Evolutionary conservation across 2,888 invertebrate species (phyloP).

Genomic region (Agapostemon virescens): DNA sequence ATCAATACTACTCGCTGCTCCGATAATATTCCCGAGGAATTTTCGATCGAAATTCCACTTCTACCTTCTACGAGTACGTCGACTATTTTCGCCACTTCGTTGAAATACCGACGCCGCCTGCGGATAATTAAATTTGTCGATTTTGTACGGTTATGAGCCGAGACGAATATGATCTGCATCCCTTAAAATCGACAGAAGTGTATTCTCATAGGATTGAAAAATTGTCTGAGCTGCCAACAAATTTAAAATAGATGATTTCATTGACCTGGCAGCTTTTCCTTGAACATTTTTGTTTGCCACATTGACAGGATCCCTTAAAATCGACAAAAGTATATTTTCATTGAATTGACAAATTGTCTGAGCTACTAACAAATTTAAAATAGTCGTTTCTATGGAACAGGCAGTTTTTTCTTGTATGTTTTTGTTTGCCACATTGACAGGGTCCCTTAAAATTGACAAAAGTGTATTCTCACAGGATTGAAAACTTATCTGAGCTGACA

Average conservation of each 20-base stretch:
- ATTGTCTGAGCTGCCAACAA: too few relatives aligned
- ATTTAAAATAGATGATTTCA: too few relatives aligned
- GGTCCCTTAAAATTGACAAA: background rate
- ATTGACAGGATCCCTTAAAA: background rate
- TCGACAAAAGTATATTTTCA: background rate
- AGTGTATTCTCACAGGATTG: background rate
- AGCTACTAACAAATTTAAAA: background rate
- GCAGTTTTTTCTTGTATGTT: background rate
- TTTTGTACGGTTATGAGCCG: background rate
- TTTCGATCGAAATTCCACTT: background rate
- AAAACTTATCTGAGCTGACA: too few relatives aligned
- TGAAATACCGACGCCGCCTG: background rate
- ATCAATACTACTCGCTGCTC: background rate
- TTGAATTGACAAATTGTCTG: too few relatives aligned
- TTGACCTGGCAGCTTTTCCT: background rate
- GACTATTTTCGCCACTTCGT: background rate
- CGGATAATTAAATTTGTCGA: background rate
- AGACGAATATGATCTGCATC: too few relatives aligned
- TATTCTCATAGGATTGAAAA: too few relatives aligned
- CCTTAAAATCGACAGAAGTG: too few relatives aligned
- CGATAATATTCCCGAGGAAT: background rate
- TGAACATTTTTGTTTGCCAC: background rate
- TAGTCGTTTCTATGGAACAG: background rate
- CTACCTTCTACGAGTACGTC: background rate
- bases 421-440: background rate